Evolutionary conservation across 2,113 vertebrate species (phyloP).

Genomic region (Rhadina sibilatrix): DNA sequence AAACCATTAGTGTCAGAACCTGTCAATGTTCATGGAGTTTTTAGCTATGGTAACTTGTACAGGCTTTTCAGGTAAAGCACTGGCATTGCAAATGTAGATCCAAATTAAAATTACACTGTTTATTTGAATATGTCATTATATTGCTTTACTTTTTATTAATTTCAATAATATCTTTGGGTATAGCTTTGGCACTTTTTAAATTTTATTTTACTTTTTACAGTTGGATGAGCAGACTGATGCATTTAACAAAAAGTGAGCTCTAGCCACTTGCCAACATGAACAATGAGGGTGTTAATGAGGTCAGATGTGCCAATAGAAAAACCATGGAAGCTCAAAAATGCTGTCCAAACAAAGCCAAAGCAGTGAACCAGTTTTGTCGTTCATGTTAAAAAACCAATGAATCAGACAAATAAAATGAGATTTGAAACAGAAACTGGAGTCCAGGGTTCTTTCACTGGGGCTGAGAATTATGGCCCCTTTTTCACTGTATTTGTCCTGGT

Average conservation of each 20-base stretch:
- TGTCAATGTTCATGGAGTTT: neutral
- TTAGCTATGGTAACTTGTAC: neutral
- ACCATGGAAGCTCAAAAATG: neutral
- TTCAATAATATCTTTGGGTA: neutral
- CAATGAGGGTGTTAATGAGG: neutral
- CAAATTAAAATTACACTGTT: neutral
- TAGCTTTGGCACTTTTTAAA: neutral
- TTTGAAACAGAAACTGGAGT: neutral
- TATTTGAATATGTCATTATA: neutral
- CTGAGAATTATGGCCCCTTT: neutral
- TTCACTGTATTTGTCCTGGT: neutral
- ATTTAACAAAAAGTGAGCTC: neutral
- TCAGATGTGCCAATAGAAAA: neutral
- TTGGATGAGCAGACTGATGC: neutral
- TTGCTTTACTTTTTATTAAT: neutral
- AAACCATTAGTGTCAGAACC: neutral
- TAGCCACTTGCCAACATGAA: neutral
- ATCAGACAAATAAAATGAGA: neutral
- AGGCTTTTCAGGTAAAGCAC: neutral
- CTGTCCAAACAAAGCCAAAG: neutral
- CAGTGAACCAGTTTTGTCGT: neutral
- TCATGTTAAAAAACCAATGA: neutral
- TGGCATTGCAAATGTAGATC: neutral
- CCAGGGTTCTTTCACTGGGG: neutral
- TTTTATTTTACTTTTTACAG: neutral